Evolutionary conservation across 2,797 vertebrate genomes (phyloP).

Genomic region (Pagetopsis macropterus): DNA sequence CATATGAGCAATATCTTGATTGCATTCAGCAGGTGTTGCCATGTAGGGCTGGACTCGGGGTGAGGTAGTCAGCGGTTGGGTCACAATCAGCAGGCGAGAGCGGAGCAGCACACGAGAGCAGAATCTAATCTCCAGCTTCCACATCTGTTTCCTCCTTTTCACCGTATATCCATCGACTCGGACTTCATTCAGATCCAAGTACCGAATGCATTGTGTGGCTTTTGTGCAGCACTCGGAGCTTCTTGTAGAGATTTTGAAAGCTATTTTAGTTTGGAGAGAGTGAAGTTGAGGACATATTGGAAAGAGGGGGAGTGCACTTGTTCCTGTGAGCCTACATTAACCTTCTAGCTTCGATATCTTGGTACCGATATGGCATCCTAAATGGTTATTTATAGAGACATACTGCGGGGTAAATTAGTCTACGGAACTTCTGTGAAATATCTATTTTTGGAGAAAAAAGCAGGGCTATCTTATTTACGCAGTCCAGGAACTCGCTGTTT

Average conservation of each 20-base stretch:
- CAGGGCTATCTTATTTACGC: not conserved
- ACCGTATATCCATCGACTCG: conserved; percentile 45
- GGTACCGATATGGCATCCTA: not conserved
- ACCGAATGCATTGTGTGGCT: conserved; percentile 47
- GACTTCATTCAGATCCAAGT: conserved; percentile 56
- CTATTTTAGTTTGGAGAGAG: not conserved
- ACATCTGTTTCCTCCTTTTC: conserved; percentile 82
- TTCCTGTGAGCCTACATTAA: not conserved
- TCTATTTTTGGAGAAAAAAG: no score
- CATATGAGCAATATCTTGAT: conserved; percentile 29
- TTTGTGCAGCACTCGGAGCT: conserved; percentile 19
- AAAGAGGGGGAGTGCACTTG: not conserved
- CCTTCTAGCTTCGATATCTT: not conserved
- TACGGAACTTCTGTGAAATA: not conserved
- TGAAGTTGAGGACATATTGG: conserved; percentile 4
- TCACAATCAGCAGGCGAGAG: conserved; percentile 29
- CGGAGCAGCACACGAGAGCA: conserved; percentile 31
- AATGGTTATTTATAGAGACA: not conserved
- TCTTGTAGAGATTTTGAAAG: conserved; percentile 37
- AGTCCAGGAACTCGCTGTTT: not conserved
- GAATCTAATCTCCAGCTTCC: conserved; percentile 78
- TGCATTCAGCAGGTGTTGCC: conserved; percentile 43
- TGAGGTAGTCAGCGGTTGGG: conserved; percentile 40
- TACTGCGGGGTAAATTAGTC: not conserved
- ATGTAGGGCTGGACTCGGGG: conserved; percentile 52